Evolutionary conservation across 64 coral and sea anemone genomes (phyloP).

Genomic region (Astreopora myriophthalma): DNA sequence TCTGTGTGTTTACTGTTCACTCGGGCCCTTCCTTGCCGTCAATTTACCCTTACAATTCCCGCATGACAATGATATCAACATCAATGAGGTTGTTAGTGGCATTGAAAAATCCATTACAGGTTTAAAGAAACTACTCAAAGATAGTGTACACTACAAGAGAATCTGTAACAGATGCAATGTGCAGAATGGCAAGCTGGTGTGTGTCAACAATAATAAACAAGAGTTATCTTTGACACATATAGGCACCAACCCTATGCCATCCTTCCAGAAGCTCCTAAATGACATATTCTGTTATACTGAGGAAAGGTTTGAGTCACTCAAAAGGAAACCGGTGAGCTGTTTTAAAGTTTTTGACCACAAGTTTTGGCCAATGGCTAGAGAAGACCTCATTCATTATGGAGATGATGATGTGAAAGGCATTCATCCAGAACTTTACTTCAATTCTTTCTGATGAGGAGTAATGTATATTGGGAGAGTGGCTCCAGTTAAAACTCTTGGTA

Average conservation of each 20-base stretch:
- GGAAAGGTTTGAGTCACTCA: constrained; percentile 10
- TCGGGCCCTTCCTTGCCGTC: too few relatives aligned
- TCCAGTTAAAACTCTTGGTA: not conserved
- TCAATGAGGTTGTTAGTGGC: too few relatives aligned
- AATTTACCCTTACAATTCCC: too few relatives aligned
- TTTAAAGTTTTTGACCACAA: constrained; percentile 11
- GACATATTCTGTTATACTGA: not conserved
- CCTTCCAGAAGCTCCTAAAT: constrained; percentile 5
- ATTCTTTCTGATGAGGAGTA: not conserved
- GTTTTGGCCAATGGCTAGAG: constrained; percentile 10
- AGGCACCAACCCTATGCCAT: constrained; percentile 4
- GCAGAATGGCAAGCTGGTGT: constrained; percentile 4
- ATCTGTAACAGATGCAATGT: not conserved
- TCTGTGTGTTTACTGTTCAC: too few relatives aligned
- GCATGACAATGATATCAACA: too few relatives aligned
- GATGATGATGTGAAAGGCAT: constrained; percentile 5
- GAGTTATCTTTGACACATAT: not conserved
- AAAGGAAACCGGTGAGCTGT: not conserved
- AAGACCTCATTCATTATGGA: constrained; percentile 2
- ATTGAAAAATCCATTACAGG: too few relatives aligned
- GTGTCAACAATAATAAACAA: constrained; percentile 5
- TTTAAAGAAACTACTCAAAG: too few relatives aligned
- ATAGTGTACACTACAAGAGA: too few relatives aligned
- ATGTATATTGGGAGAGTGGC: not conserved
- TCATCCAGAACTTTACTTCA: not conserved